phyloP scores from a whole-genome alignment of 2,113 vertebrate genomes.

The Xenopus borealis region DNA sequence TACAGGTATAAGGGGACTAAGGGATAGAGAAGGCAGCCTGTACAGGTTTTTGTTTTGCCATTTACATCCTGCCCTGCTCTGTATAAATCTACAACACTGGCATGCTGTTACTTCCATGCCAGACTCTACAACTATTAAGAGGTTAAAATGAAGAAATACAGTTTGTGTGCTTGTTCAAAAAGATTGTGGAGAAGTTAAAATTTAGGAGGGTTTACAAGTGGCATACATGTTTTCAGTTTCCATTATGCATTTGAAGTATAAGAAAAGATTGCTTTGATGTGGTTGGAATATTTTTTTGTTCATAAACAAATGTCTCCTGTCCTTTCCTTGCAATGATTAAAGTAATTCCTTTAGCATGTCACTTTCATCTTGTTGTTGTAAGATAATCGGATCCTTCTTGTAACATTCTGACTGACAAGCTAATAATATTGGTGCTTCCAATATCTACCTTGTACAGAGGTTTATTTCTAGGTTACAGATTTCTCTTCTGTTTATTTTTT shows the following conservation, averaged over 20 bases:
- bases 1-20: too few relatives aligned
- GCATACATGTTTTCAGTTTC: neutral
- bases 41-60: too few relatives aligned
- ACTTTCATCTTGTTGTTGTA: constrained; percentile 2
- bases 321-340: constrained; percentile 20
- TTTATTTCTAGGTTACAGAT: constrained; percentile 3
- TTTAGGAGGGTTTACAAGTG: neutral
- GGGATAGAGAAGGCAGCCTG: too few relatives aligned
- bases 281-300: constrained; percentile 2
- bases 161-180: neutral
- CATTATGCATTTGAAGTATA: neutral
- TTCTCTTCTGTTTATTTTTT: neutral
- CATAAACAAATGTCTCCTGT: constrained; percentile 22
- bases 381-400: constrained; percentile 2
- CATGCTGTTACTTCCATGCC: too few relatives aligned
- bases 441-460: neutral
- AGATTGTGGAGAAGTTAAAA: neutral
- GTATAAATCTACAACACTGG: too few relatives aligned
- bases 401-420: neutral
- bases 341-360: constrained; percentile 13
- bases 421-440: neutral
- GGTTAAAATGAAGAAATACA: too few relatives aligned
- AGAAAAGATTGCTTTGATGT: constrained; percentile 13
- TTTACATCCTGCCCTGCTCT: too few relatives aligned
- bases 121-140: too few relatives aligned